Evolutionary conservation across 2,113 vertebrate species (phyloP), one percentile per base, ranked within the genome.

Genomic region (Sylvilagus bachmani): DNA sequence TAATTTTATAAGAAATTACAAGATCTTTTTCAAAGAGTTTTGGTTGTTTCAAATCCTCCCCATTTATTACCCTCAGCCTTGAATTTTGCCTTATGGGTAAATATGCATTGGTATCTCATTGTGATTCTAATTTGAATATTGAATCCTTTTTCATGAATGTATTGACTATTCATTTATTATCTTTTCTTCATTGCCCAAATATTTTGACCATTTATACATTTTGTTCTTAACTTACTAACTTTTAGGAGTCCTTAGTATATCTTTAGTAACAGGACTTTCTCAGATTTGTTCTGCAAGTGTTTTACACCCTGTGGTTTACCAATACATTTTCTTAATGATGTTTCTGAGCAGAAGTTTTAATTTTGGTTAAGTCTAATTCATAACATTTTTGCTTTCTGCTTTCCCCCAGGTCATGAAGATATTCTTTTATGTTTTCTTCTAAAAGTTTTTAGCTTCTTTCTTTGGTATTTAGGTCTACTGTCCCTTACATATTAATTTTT

Each of bases 1-100:
- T 89, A 70, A 86, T 93, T 81, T 62, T 79, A 74, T 51, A 38
- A 51, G 64, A 90, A 86, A 61, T 24, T 86, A 9, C 5, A 90
- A 80, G 49, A 36, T 81, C 24, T 91, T 90, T 93, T 84, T 17
- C 29, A 70, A 9, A 91, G 33, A 64, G 21, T 36, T 86, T 55
- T 58, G 24, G 29, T 75, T 91, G 38, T 55, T 89, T 81, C 24
- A 51, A 0, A 66, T 58, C 71, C 31, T 71, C 44, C 69, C 29
- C 33, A 61, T 61, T 77, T 81, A 16, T 13, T 64, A 10, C 6
- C n/a, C 1, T 49, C 61, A 24, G 31, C 53, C 62, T 64, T 83
- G 31, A 77, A 49, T 24, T 91, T 33, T 81, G 53, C 9, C 11
- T 29, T 17, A 13, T 14, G 44, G 19, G 10, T 73, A 29, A 55